These are phyloP conservation scores for Acipenser oxyrinchus DNA, from an alignment of 2,797 vertebrate species.

Conservation along the genomic window DNA sequence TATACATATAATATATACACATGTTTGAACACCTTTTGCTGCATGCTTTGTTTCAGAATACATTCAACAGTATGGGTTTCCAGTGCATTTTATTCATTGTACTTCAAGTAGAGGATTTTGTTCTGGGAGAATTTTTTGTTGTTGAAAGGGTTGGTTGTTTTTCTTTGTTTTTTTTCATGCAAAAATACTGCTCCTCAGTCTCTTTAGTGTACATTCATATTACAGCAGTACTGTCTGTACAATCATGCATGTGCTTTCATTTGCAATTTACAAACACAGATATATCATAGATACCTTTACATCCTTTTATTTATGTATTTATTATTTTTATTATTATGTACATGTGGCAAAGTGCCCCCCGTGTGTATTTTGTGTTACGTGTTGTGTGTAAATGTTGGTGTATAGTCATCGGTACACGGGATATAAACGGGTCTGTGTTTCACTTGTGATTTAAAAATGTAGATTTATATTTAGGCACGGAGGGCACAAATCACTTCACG, in stretches of 20 bases:
- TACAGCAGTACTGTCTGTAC: conserved; percentile 11
- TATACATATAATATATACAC: conserved; percentile 22
- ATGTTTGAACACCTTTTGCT: conserved; percentile 9
- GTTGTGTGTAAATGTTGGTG: no score
- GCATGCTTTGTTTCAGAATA: conserved; percentile 20
- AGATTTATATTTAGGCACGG: no score
- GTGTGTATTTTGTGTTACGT: no score
- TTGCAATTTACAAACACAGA: conserved; percentile 13
- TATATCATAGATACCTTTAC: no score
- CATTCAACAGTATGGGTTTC: conserved; percentile 17
- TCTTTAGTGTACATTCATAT: conserved; percentile 6
- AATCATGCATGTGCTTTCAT: conserved; percentile 19
- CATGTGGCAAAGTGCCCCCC: no score
- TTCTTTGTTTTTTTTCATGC: conserved; percentile 15
- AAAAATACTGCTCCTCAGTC: conserved; percentile 10
- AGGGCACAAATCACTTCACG: no score
- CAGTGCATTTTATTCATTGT: conserved; percentile 13
- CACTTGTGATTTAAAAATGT: no score
- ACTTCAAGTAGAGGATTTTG: background rate
- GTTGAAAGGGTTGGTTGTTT: conserved; percentile 7
- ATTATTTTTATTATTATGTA: no score
- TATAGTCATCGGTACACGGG: no score
- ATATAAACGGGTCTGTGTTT: no score
- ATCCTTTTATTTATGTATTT: no score
- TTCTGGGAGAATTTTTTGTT: conserved; percentile 10